phyloP scores from a whole-genome alignment of 2,113 vertebrate species.

The Nibea coibor region DNA sequence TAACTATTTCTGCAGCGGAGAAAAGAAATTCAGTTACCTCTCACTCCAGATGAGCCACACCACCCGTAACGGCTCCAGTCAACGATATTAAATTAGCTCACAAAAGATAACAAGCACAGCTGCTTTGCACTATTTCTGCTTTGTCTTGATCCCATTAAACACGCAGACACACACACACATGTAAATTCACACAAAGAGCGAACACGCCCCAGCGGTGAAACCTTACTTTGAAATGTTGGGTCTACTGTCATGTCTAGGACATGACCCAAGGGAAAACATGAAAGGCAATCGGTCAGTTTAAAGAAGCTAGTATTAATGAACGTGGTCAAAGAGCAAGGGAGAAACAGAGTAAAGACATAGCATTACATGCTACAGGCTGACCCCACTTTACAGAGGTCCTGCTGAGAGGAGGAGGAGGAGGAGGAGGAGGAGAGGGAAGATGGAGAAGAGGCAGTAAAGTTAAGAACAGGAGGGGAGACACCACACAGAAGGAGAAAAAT shows the following conservation, averaged over 20 bases:
- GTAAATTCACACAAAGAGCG: slow-evolving; percentile 52
- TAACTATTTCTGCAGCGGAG: not conserved
- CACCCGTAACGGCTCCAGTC: slow-evolving; percentile 1
- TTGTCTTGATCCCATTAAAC: slow-evolving; percentile 59
- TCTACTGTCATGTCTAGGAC: slow-evolving; percentile 72
- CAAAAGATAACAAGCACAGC: slow-evolving; percentile 60
- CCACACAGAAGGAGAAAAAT: slow-evolving; percentile 53
- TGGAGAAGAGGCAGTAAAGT: slow-evolving; percentile 57
- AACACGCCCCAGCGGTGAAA: slow-evolving; percentile 16
- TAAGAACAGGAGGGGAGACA: slow-evolving; percentile 43
- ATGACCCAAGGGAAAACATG: slow-evolving; percentile 73
- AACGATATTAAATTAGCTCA: slow-evolving; percentile 37
- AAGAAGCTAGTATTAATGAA: slow-evolving; percentile 68
- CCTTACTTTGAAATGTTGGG: slow-evolving; percentile 66
- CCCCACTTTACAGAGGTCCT: slow-evolving; percentile 77
- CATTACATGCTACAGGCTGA: slow-evolving; percentile 70
- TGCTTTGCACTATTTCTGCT: slow-evolving; percentile 55
- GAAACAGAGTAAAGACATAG: slow-evolving; percentile 65
- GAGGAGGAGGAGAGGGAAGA: slow-evolving; percentile 31
- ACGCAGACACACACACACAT: slow-evolving; percentile 39
- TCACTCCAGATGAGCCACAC: slow-evolving; percentile 1
- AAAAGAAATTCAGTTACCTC: not conserved
- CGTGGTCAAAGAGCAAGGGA: slow-evolving; percentile 71
- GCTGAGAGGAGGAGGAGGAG: slow-evolving; percentile 35
- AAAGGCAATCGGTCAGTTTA: slow-evolving; percentile 71